phyloP scores from a whole-genome alignment of 2,888 invertebrate genomes.

The Ferdinandea cuprea region DNA sequence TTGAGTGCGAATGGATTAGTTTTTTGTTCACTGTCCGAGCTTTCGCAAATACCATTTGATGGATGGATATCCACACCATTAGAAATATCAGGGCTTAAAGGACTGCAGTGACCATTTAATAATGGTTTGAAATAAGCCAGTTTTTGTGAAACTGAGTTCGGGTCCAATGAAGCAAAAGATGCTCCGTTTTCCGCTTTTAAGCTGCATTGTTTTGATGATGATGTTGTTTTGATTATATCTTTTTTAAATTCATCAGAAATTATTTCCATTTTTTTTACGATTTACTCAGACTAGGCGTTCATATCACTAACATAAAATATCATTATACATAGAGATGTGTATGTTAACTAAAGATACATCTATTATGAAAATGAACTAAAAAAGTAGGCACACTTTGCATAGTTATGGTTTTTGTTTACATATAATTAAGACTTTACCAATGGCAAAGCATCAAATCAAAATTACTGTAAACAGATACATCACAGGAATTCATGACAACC shows the following conservation, averaged over 20 bases:
- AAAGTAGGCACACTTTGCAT: not conserved
- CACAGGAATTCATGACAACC: not conserved
- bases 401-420: not conserved
- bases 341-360: too few species aligned
- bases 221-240: conserved; percentile 18
- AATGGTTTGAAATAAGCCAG: conserved; percentile 11
- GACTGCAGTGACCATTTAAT: conserved; percentile 48
- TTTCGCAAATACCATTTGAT: conserved; percentile 38
- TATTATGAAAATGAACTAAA: not conserved
- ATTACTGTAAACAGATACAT: conserved; percentile 16
- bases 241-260: conserved; percentile 26
- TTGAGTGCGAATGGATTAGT: conserved; percentile 65
- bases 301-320: conserved; percentile 6
- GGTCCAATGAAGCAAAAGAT: conserved; percentile 17
- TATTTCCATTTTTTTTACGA: conserved; percentile 39
- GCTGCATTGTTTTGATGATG: conserved; percentile 27
- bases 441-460: conserved; percentile 23
- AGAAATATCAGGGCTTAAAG: not conserved
- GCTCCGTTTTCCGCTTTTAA: not conserved
- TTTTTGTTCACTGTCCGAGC: conserved; percentile 46
- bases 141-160: conserved; percentile 41
- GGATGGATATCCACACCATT: conserved; percentile 47
- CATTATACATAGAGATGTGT: not conserved
- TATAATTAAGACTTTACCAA: conserved; percentile 4
- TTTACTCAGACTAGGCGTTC: conserved; percentile 7